These are phyloP conservation scores for Tyrannus savana DNA, from an alignment of 2,113 vertebrate genomes.

Conservation along the genomic window DNA sequence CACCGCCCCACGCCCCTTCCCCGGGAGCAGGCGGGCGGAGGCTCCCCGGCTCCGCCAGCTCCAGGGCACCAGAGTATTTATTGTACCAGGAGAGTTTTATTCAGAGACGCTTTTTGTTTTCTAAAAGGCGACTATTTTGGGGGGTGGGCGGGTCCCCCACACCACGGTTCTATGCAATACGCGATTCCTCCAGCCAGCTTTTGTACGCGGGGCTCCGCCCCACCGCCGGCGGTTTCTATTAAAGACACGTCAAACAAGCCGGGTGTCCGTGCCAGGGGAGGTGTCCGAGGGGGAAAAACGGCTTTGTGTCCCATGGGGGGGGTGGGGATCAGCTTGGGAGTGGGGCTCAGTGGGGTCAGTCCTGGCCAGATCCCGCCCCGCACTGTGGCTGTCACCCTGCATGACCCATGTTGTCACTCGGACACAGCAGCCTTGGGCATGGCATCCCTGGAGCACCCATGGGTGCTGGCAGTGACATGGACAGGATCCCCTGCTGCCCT, in stretches of 20 bases:
- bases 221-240: slow-evolving; percentile 48
- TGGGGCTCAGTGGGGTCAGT: background rate
- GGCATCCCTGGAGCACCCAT: background rate
- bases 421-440: background rate
- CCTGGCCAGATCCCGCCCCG: background rate
- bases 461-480: background rate
- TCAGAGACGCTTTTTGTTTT: slow-evolving; percentile 60
- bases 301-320: fast-evolving
- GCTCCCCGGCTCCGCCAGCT: background rate
- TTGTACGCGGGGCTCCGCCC: slow-evolving; percentile 21
- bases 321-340: background rate
- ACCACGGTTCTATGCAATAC: slow-evolving; percentile 64
- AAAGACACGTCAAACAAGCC: slow-evolving; percentile 32
- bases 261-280: fast-evolving
- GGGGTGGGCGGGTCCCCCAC: slow-evolving; percentile 14
- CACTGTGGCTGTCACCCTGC: fast-evolving
- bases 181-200: slow-evolving; percentile 36
- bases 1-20: fast-evolving
- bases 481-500: background rate
- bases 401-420: background rate
- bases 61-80: slow-evolving; percentile 56
- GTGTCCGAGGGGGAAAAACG: background rate
- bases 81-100: slow-evolving; percentile 62
- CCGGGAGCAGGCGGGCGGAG: background rate
- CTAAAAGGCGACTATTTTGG: slow-evolving; percentile 62